Base-by-base conservation (phyloP, 2,113 vertebrate genomes). In the Calonectris borealis region DNA sequence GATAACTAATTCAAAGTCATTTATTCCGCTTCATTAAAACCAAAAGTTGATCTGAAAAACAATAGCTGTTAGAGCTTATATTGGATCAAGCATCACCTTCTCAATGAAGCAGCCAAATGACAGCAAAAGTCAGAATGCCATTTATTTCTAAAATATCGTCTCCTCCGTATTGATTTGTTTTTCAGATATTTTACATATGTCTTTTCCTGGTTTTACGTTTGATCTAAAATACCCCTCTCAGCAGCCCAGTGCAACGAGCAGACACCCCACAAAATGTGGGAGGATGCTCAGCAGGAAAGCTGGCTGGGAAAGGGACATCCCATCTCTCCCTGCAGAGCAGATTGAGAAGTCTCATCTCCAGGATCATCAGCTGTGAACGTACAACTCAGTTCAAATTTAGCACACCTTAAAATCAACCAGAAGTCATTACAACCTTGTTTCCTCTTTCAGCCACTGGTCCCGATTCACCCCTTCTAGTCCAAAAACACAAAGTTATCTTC, bases 391-490 rank as follows among this genome's bases (percentile, higher is more conserved):
- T 34, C 26, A 14, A 11, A 48, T 24, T 24, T 2, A 48, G 4
- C 6, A 34, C 57, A 11, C 9, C 36, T 52, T 16, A 36, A 61
- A 69, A 73, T 2, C 55, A 24, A 10, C 24, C 16, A 58, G 27
- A n/a, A 78, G 1, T 7, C 7, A 4, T n/a, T 16, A 32, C 13
- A 48, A 1, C 18, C 21, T 2, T 3, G 0, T 54, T 49, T 36
- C 55, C 60, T 77, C 64, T 1, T 3, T 51, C 29, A 84, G 31
- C 15, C 42, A 6, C 26, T 3, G 4, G 6, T 11, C 40, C 31
- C 0, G 0, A 11, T 21, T 42, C 68, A 86, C 9, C 32, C 9
- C 0, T 26, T 27, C 12, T 0, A 38, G 44, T 7, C 49, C 57
- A 46, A 54, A 68, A 25, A 1, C n/a, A 68, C 42, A 11, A 13